These are phyloP conservation scores for Heteractis magnifica DNA, from an alignment of 92 coral and sea anemone genomes.

Conservation along the genomic window DNA sequence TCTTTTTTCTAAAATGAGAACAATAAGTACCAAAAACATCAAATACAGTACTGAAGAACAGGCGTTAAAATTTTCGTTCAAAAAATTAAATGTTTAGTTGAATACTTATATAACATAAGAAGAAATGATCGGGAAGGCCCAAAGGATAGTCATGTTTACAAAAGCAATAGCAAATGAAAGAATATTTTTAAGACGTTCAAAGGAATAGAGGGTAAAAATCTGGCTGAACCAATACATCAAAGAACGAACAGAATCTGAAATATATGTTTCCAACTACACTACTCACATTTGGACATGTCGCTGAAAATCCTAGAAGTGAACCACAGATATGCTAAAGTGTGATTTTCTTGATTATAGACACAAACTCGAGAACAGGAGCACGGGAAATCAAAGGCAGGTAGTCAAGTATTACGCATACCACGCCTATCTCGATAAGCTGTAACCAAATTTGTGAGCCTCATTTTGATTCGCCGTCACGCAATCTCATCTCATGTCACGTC, in stretches of 20 bases:
- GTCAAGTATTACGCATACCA: slow-evolving; percentile 8
- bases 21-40: neutral
- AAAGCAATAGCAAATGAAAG: neutral
- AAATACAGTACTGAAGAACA: neutral
- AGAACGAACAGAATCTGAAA: neutral
- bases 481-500: neutral
- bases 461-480: slow-evolving; percentile 21
- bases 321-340: neutral
- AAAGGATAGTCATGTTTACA: neutral
- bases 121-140: neutral
- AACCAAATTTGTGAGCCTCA: slow-evolving; percentile 19
- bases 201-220: neutral
- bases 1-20: neutral
- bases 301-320: neutral
- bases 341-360: neutral
- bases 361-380: slow-evolving; percentile 10
- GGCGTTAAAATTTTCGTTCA: neutral
- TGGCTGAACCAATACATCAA: neutral
- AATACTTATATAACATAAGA: neutral
- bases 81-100: neutral
- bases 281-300: slow-evolving; percentile 6
- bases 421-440: slow-evolving; percentile 16
- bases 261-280: neutral
- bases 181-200: neutral
- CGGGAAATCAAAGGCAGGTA: slow-evolving; percentile 10